Percentiles rank a stretch among this genome's conserved stretches.
Conservation (phyloP, 2,888 invertebrate species). For the Heliconius ismenius region DNA sequence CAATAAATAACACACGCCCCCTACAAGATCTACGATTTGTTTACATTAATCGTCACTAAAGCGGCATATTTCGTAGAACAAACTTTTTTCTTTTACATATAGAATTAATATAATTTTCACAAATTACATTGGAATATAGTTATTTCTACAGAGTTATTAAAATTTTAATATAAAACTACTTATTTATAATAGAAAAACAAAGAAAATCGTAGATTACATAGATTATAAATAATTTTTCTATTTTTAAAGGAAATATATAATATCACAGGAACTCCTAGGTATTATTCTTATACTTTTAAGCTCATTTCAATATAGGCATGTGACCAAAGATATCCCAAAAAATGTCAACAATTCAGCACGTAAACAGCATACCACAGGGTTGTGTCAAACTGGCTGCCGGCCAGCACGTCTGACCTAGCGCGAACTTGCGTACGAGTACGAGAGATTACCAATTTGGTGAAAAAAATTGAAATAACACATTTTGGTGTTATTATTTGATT, state of each 20-base stretch:
- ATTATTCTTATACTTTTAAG: neutral
- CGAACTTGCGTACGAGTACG: slow-evolving; percentile 56
- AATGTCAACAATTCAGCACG: slow-evolving; percentile 65
- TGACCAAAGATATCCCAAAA: slow-evolving; percentile 41
- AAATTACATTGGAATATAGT: neutral
- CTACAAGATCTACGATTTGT: slow-evolving; percentile 32
- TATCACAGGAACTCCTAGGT: neutral
- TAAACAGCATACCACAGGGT: slow-evolving; percentile 74
- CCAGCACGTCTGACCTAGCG: slow-evolving; percentile 72
- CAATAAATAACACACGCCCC: slow-evolving; percentile 31
- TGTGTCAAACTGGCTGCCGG: slow-evolving; percentile 72
- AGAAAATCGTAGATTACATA: neutral
- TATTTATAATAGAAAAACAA: neutral
- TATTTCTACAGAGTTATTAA: neutral
- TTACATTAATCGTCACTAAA: slow-evolving; percentile 15
- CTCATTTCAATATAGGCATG: slow-evolving; percentile 25
- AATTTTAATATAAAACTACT: neutral
- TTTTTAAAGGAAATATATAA: neutral
- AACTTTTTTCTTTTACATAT: neutral
- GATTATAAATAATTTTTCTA: neutral
- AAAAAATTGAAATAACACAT: slow-evolving; percentile 28
- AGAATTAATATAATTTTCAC: neutral
- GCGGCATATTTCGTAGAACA: neutral
- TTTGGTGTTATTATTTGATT: slow-evolving; percentile 6
- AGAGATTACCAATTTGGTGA: slow-evolving; percentile 40